Conservation (phyloP, 2,888 invertebrate species). For the Tridacna gigas region DNA sequence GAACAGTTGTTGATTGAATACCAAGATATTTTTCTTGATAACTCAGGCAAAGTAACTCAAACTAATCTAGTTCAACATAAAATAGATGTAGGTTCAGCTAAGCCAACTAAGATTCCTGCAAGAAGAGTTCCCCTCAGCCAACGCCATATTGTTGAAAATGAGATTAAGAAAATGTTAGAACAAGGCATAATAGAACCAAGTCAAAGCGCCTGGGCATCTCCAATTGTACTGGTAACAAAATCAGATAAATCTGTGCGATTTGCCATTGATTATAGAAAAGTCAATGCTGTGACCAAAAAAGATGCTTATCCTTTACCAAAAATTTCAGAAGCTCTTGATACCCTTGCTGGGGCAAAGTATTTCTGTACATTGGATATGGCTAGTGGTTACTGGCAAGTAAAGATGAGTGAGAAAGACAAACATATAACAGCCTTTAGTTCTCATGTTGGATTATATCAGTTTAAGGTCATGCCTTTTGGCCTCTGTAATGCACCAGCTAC, state of each 20-base stretch:
- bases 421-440: constrained; percentile 42
- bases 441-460: constrained; percentile 55
- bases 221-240: constrained; percentile 35
- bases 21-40: constrained; percentile 33
- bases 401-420: constrained; percentile 14
- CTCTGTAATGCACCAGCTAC: constrained; percentile 63
- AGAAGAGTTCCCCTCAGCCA: too few species aligned
- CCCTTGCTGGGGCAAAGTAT: constrained; percentile 46
- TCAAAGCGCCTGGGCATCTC: constrained; percentile 48
- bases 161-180: too few species aligned
- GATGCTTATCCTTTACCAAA: constrained; percentile 52
- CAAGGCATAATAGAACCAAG: too few species aligned
- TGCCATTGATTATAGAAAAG: constrained; percentile 46
- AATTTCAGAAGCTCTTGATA: constrained; percentile 46
- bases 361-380: constrained; percentile 53
- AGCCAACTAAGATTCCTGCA: too few species aligned
- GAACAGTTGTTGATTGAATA: constrained; percentile 22
- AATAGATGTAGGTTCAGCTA: too few species aligned
- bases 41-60: constrained; percentile 28
- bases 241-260: constrained; percentile 42
- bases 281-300: constrained; percentile 49
- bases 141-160: constrained; percentile 42
- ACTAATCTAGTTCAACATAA: too few species aligned
- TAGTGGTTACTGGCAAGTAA: constrained; percentile 52
- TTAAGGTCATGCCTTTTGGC: constrained; percentile 60